Conservation (phyloP, 2,113 vertebrate genomes). For the Sylvia atricapilla region DNA sequence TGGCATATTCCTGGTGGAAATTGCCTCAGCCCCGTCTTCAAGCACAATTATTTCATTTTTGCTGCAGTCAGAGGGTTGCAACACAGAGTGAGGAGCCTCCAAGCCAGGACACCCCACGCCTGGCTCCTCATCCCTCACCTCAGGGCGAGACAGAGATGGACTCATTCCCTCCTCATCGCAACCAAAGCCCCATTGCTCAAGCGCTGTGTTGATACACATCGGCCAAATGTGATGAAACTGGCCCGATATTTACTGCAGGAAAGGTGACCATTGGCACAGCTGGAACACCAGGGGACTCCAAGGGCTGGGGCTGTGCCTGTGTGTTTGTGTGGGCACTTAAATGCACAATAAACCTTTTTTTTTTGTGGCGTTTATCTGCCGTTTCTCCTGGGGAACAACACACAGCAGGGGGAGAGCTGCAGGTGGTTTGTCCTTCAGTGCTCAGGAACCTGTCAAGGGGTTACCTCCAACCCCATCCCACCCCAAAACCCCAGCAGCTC, state of each 20-base stretch:
- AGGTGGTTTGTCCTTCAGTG: background rate
- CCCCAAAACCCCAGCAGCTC: background rate
- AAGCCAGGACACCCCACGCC: background rate
- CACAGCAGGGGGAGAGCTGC: background rate
- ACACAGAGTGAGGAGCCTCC: background rate
- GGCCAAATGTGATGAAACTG: slow-evolving; percentile 28
- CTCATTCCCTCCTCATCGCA: background rate
- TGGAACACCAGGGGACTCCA: background rate
- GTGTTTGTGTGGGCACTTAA: background rate
- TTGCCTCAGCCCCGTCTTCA: background rate
- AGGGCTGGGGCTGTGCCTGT: background rate
- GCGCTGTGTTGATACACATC: background rate
- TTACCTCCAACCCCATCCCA: background rate
- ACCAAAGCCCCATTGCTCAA: background rate
- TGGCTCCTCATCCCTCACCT: background rate
- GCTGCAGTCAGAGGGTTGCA: background rate
- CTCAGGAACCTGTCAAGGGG: background rate
- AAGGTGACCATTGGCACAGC: background rate
- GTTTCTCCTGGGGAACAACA: background rate
- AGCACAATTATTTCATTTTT: slow-evolving; percentile 6
- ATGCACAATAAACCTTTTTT: background rate
- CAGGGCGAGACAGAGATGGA: background rate
- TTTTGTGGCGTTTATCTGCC: background rate
- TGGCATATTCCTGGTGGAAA: background rate
- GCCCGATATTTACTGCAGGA: background rate